Evolutionary conservation across 2,113 vertebrate genomes (phyloP), one percentile per base, ranked within the genome.

Genomic region (Ranitomeya variabilis): DNA sequence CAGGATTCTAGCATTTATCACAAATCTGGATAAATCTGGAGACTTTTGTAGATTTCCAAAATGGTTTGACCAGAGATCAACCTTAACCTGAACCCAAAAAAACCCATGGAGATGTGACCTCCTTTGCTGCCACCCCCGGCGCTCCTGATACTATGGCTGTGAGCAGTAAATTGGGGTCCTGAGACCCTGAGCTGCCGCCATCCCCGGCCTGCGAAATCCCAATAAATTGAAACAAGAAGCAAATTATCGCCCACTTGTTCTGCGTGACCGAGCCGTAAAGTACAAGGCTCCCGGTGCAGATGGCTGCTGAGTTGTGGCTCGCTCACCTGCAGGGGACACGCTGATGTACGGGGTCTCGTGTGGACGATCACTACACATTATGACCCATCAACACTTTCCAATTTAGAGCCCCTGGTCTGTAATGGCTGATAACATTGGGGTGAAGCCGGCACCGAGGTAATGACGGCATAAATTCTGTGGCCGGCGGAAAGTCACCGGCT

Each of bases 161-260:
- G 2, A 45, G 59, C 87, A 89, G 81, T 84, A 89, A 77, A 84
- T 84, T 84, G 81, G 87, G 13, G 69, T 18, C 31, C 7, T 0
- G 81, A 78, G 87, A 55, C 87, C 87, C 59, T 78, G 87, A 78
- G 81, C 87, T 77, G 80, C 80, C 87, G 67, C 80, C 69, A 26
- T 54, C 64, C 80, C 60, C 21, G 6, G 57, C 9, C 55, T 2
- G 57, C 67, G 31, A 3, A 10, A 64, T 62, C 55, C 81, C 19
- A 74, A 89, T 89, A 83, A 89, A 89, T 89, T 84, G 87, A 76
- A 83, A 88, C 86, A 83, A 77, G 81, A 51, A 89, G 69, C 81
- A 84, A 83, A 89, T 84, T 66, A 67, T 71, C 51, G 51, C 59
- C 87, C 81, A 81, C 60, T 69, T 84, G 87, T 84, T 78, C 81